Evolutionary conservation across 2,888 invertebrate species (phyloP).

Genomic region (Plagodis pulveraria): DNA sequence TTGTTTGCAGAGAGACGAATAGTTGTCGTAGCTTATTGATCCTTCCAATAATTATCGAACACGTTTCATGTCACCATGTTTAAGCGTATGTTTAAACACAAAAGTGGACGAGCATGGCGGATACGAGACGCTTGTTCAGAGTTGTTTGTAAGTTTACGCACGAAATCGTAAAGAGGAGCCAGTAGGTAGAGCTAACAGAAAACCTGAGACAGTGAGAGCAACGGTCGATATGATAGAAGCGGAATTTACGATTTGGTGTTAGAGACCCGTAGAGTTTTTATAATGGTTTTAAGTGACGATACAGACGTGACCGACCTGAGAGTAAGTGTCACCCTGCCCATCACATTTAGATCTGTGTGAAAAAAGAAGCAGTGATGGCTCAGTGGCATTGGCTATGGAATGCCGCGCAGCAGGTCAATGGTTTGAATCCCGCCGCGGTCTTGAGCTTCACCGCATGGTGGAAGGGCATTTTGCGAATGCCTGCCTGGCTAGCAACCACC

Average conservation of each 20-base stretch:
- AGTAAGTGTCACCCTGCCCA: too few species aligned
- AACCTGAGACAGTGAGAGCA: slow-evolving; percentile 64
- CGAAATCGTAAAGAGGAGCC: slow-evolving; percentile 77
- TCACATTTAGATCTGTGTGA: too few species aligned
- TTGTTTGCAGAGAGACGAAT: slow-evolving; percentile 77
- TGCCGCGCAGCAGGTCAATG: too few species aligned
- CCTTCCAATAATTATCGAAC: slow-evolving; percentile 85
- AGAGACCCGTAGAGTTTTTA: slow-evolving; percentile 44
- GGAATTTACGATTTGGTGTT: slow-evolving; percentile 29
- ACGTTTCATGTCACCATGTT: slow-evolving; percentile 83
- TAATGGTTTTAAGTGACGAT: background rate
- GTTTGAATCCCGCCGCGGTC: too few species aligned
- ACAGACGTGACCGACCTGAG: too few species aligned
- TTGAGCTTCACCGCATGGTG: too few species aligned
- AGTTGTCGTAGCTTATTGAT: slow-evolving; percentile 80
- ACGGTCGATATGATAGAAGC: slow-evolving; percentile 47
- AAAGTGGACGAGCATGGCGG: slow-evolving; percentile 74
- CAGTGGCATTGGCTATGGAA: too few species aligned
- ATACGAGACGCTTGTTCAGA: slow-evolving; percentile 51
- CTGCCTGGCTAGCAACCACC: too few species aligned
- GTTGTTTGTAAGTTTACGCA: slow-evolving; percentile 78
- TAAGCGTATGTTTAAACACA: slow-evolving; percentile 76
- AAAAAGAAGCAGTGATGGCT: too few species aligned
- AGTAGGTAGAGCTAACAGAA: slow-evolving; percentile 81
- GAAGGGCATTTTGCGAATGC: too few species aligned